Evolutionary conservation across 1,140 invertebrate genomes (phyloP).

Genomic region (Drosophila bocki): DNA sequence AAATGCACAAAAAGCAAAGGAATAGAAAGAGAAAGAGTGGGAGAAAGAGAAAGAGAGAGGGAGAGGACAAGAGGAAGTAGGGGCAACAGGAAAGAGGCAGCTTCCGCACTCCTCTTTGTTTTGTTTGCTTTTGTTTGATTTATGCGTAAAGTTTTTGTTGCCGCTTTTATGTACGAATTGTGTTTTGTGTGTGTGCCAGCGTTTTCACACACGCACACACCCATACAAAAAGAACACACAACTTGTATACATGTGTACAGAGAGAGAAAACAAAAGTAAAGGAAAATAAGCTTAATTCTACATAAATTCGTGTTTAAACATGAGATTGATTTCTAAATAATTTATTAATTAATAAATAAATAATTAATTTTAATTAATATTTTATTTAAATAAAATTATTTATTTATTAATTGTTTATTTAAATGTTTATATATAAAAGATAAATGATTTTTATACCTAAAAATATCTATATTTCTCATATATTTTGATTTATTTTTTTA

Average conservation of each 20-base stretch:
- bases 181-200: background rate
- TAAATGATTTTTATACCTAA: too few species aligned
- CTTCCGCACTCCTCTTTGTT: constrained; percentile 26
- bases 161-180: constrained; percentile 40
- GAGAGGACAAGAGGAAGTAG: background rate
- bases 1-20: constrained; percentile 3
- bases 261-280: background rate
- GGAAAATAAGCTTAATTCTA: background rate
- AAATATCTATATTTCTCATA: too few species aligned
- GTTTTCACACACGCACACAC: background rate
- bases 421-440: too few species aligned
- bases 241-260: background rate
- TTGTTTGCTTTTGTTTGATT: constrained; percentile 63
- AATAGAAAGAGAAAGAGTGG: background rate
- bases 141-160: constrained; percentile 71
- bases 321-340: background rate
- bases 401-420: too few species aligned
- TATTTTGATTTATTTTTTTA: too few species aligned
- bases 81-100: constrained; percentile 3
- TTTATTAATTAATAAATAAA: too few species aligned
- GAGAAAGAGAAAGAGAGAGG: too few species aligned
- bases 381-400: too few species aligned
- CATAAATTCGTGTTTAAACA: background rate
- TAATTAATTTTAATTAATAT: too few species aligned
- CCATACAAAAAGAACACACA: background rate